Conservation (phyloP, 2,113 vertebrate genomes). For the Tiliqua scincoides region DNA sequence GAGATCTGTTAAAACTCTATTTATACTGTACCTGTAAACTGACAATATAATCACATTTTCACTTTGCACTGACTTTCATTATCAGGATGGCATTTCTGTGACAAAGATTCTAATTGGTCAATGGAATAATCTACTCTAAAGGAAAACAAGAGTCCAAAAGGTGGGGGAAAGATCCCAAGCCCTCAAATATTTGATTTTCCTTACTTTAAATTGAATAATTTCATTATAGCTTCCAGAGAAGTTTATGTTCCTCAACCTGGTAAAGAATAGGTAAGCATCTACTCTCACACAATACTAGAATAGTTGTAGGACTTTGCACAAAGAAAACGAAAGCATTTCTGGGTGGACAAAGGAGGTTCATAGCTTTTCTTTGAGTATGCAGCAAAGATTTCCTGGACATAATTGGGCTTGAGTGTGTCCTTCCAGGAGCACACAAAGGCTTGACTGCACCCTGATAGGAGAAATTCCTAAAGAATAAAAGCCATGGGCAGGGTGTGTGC, state of each 20-base stretch:
- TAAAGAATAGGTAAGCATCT: conserved; percentile 6
- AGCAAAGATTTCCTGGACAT: too few species aligned
- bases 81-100: not conserved
- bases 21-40: conserved; percentile 51
- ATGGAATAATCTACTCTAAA: conserved; percentile 3
- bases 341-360: too few species aligned
- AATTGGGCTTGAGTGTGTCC: too few species aligned
- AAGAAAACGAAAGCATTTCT: too few species aligned
- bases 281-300: not conserved
- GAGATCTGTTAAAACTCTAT: conserved; percentile 46
- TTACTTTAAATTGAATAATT: conserved; percentile 36
- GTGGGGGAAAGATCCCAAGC: not conserved
- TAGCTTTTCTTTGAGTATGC: too few species aligned
- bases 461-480: too few species aligned
- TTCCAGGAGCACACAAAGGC: too few species aligned
- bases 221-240: conserved; percentile 22
- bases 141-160: conserved; percentile 9
- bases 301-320: too few species aligned
- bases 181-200: not conserved
- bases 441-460: too few species aligned
- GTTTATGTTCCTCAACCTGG: not conserved
- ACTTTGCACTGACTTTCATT: conserved; percentile 39
- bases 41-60: conserved; percentile 48
- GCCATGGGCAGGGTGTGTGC: too few species aligned
- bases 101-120: conserved; percentile 16